Evolutionary conservation across 1,140 invertebrate species (phyloP).

Genomic region (Dendroctonus valens): DNA sequence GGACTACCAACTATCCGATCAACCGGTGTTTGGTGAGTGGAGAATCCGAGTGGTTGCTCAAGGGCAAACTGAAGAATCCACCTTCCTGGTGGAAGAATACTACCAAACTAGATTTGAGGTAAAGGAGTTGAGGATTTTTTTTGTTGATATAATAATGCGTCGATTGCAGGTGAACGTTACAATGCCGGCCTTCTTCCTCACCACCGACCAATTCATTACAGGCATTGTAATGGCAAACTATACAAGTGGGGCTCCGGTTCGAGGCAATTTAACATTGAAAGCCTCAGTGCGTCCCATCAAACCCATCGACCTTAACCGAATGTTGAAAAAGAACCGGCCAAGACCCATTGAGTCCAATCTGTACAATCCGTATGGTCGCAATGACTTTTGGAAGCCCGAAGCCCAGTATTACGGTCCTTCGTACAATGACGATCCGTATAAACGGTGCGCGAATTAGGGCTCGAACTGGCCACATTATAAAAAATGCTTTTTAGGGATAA

Average conservation of each 20-base stretch:
- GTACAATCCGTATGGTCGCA: conserved; percentile 26
- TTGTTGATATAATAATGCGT: conserved; percentile 7
- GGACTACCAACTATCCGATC: conserved; percentile 85
- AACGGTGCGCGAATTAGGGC: neutral
- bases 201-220: conserved; percentile 76
- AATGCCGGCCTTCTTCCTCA: conserved; percentile 90
- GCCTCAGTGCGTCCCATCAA: conserved; percentile 72
- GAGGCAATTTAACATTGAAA: conserved; percentile 82
- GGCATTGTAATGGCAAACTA: conserved; percentile 92
- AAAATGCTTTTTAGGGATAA: conserved; percentile 12
- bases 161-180: conserved; percentile 86
- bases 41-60: conserved; percentile 82
- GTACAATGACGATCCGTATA: conserved; percentile 22
- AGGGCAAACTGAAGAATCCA: conserved; percentile 81
- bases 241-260: conserved; percentile 79
- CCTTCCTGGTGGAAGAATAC: conserved; percentile 90
- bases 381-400: conserved; percentile 23
- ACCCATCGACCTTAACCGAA: conserved; percentile 48
- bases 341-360: conserved; percentile 19
- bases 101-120: conserved; percentile 89
- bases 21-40: conserved; percentile 91
- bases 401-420: conserved; percentile 13
- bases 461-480: neutral
- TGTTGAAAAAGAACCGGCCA: conserved; percentile 31
- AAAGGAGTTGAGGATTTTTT: conserved; percentile 20